Percentiles rank a stretch among this genome's conserved stretches.
Evolutionary conservation across 2,113 vertebrate species (phyloP).

Genomic region (Equus przewalskii): DNA sequence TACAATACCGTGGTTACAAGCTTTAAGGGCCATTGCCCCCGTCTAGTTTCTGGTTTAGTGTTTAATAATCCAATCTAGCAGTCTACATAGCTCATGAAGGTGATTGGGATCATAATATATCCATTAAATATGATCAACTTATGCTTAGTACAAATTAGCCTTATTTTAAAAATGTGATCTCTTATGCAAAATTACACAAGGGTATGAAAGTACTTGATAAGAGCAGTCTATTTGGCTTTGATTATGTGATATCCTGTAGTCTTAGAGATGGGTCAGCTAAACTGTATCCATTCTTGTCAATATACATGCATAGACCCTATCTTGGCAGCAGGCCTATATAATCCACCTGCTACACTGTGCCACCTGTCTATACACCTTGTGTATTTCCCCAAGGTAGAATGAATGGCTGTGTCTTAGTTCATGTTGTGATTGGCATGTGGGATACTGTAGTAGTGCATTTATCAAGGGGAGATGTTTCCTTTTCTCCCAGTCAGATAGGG

Average conservation of each 20-base stretch:
- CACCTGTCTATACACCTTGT: background rate
- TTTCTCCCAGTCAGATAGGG: background rate
- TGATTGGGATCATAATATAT: background rate
- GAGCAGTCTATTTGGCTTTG: background rate
- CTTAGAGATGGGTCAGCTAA: background rate
- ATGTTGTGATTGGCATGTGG: background rate
- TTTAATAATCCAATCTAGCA: background rate
- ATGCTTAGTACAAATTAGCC: background rate
- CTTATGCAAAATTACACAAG: background rate
- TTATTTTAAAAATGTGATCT: background rate
- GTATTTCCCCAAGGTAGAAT: no score
- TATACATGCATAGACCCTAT: background rate
- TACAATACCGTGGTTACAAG: background rate
- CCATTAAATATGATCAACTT: background rate
- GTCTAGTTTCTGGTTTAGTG: background rate
- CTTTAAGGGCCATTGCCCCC: background rate
- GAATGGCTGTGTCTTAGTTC: background rate
- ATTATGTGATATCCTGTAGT: background rate
- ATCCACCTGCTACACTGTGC: background rate
- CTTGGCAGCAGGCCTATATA: background rate
- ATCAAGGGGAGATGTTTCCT: background rate
- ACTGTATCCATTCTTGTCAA: background rate
- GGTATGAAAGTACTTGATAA: background rate
- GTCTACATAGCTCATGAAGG: background rate
- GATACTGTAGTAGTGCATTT: background rate